Evolutionary conservation across 2,797 vertebrate genomes (phyloP), one percentile per base, ranked within the genome.

Genomic region (Thaleichthys pacificus): DNA sequence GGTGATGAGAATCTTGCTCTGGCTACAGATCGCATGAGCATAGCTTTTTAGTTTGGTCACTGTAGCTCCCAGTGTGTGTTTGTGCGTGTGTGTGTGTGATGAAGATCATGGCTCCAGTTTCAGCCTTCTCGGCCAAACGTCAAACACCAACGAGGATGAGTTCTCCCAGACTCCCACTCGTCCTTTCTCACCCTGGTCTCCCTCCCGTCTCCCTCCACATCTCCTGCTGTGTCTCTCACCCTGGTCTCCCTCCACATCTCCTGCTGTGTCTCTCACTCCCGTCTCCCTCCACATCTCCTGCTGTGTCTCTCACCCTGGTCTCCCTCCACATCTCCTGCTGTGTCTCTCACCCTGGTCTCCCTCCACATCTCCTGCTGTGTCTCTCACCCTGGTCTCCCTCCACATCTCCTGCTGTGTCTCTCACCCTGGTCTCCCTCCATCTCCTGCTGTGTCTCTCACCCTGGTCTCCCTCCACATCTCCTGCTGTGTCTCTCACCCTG

Each of bases 101-200:
- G 24, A 24, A 17, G 26, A 11, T 12, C 3, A 15, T 32, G 11
- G 24, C 2, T 32, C 22, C 21, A 51, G 63, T 79, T 86, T 79
- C 72, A 73, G 63, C 47, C 61, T 71, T 74, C 67, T 57, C 69
- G 68, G 84, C 70, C 74, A 83, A 81, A 83, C 70, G 73, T 85
- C 72, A 80, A 68, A 79, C 76, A 65, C 61, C 17, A 70, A 77
- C 66, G 26, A 21, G 19, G 61, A 35, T 68, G 79, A 84, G 77
- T 84, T 80, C 68, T 80, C 3, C 17, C 72, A 78, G 65, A 76
- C 6, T 80, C 4, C 17, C 72, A 77, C 62, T 73, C 5, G 35
- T 73, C 68, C 64, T 73, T 17, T 21, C 15, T 24, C 47, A 24
- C 22, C 32, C 66, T 42, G 21, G 3, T 24, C 49, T 14, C 24